These are phyloP conservation scores for Ennomos fuscantarius DNA, from an alignment of 2,888 invertebrate species.

Conservation along the genomic window DNA sequence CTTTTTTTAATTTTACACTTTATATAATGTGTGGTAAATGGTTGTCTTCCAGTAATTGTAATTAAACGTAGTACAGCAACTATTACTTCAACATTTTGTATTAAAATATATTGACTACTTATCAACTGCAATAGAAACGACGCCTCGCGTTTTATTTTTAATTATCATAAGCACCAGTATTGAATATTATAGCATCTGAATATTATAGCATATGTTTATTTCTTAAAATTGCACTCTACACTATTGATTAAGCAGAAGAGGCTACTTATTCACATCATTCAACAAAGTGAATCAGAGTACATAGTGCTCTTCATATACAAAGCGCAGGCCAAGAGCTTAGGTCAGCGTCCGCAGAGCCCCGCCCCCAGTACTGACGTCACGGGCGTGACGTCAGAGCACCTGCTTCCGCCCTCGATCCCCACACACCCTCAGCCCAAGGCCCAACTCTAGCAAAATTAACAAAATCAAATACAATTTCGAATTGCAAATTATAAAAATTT, in stretches of 20 bases:
- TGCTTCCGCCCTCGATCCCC: constrained; percentile 54
- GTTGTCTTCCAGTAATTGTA: constrained; percentile 7
- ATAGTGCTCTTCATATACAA: constrained; percentile 1
- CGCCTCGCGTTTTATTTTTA: too few relatives aligned
- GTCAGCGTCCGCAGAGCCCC: constrained; percentile 69
- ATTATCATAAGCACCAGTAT: too few relatives aligned
- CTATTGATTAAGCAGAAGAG: not conserved
- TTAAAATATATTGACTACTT: too few relatives aligned
- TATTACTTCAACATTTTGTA: too few relatives aligned
- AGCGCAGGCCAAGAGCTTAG: constrained; percentile 39
- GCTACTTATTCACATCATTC: not conserved
- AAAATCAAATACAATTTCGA: constrained; percentile 47
- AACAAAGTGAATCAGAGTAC: constrained; percentile 7
- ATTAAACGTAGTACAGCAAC: too few relatives aligned
- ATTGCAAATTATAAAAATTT: constrained; percentile 45
- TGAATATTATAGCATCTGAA: too few relatives aligned
- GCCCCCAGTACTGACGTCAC: constrained; percentile 74
- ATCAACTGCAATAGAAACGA: too few relatives aligned
- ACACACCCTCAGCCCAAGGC: constrained; percentile 50
- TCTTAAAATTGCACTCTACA: not conserved
- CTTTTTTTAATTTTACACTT: constrained; percentile 30
- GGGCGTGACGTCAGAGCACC: constrained; percentile 73
- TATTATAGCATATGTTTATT: too few relatives aligned
- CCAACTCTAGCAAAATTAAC: constrained; percentile 55
- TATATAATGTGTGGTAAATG: constrained; percentile 21